Base-by-base conservation (phyloP, 2,888 invertebrate species). In the Stratiomys singularior region DNA sequence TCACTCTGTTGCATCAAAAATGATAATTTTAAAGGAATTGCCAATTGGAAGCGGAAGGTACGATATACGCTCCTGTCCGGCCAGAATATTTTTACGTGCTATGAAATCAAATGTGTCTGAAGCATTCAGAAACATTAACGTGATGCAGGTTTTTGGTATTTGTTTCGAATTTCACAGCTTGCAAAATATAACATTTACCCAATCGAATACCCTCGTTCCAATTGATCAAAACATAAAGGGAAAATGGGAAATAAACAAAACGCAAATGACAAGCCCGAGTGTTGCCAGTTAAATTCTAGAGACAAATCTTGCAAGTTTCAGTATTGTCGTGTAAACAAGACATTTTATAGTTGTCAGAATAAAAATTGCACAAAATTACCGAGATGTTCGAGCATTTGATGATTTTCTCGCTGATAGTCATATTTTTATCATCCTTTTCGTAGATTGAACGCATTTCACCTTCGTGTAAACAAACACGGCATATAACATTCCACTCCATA, bases 391-490 rank as follows among this genome's bases (percentile, higher is more conserved):
- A 85, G 77, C 86, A 85, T 64, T 81, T 80, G 71, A 84, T 83
- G 52, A 87, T 86, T 80, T 86, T 87, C 1, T 87, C 86, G 15
- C 83, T 82, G 66, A 86, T 83, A 9, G 81, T 81, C 60, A 85
- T 77, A 13, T 83, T 82, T 1, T 82, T 80, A 47, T 84, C 83
- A 64, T 85, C 85, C 44, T 82, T 82, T 13, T 83, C 82, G 69
- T 83, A 87, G 15, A 87, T 82, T 4, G 84, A 83, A 15, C 81
- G 82, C 77, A 83, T 82, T 9, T 84, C 83, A 5, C 83, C 82
- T 71, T 84, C 83, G 78, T 84, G 83, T 67, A 87, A 81, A 76
- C 87, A 87, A 60, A 87, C 82, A 9, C 86, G 80, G 76, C 87
- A 87, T 23, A 86, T 85, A 56, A 82, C 80, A 80, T 84, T 83